Evolutionary conservation across 2,888 invertebrate genomes (phyloP).

Genomic region (Sclerodermus sp.): DNA sequence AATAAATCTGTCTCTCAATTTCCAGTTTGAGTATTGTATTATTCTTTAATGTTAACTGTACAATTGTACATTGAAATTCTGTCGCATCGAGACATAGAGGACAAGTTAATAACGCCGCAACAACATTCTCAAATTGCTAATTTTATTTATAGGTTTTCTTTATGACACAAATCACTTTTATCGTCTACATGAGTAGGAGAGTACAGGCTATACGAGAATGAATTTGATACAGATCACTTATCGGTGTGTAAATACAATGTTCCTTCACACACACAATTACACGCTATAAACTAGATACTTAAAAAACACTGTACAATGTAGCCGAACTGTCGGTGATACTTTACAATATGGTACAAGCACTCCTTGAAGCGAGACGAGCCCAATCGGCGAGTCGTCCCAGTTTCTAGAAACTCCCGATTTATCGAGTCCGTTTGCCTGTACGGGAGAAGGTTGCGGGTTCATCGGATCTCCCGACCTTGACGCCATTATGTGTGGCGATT

Average conservation of each 20-base stretch:
- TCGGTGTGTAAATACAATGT: conserved; percentile 57
- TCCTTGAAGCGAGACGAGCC: conserved; percentile 31
- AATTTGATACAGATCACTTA: conserved; percentile 59
- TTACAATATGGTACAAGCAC: conserved; percentile 57
- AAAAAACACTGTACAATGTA: conserved; percentile 59
- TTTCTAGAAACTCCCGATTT: not conserved
- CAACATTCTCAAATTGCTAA: conserved; percentile 57
- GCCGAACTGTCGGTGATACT: conserved; percentile 56
- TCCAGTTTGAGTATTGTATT: no score
- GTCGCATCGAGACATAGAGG: no score
- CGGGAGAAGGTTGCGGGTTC: no score
- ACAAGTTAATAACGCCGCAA: conserved; percentile 24
- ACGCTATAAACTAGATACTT: conserved; percentile 58
- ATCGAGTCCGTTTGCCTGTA: not conserved
- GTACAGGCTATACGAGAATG: conserved; percentile 57
- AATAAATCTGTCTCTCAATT: no score
- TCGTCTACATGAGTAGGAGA: conserved; percentile 58
- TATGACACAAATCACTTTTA: conserved; percentile 59
- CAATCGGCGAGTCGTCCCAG: conserved; percentile 10
- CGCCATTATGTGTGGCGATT: conserved; percentile 8
- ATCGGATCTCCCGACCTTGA: not conserved
- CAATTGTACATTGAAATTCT: no score
- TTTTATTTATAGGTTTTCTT: conserved; percentile 55
- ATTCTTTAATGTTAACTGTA: no score
- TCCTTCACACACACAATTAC: conserved; percentile 47